Evolutionary conservation across 2,113 vertebrate genomes (phyloP).

Genomic region (Siphamia tubifer): DNA sequence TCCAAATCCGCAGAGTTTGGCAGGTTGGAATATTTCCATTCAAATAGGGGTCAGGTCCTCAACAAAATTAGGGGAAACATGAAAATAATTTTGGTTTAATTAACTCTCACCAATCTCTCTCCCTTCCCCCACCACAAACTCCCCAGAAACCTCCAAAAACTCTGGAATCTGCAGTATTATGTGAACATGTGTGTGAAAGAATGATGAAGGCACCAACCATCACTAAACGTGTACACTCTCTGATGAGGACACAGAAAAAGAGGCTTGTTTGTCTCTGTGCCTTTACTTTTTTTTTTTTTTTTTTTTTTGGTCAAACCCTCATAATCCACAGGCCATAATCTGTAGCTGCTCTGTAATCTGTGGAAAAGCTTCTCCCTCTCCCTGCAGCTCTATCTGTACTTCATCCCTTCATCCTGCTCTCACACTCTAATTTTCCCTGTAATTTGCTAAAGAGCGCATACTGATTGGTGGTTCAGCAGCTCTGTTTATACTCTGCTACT

Average conservation of each 20-base stretch:
- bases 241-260: conserved; percentile 10
- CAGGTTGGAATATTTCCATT: no score
- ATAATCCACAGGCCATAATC: conserved; percentile 74
- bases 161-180: no score
- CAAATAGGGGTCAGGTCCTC: no score
- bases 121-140: no score
- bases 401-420: conserved; percentile 70
- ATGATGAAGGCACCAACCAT: not conserved
- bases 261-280: conserved; percentile 37
- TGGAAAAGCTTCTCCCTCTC: conserved; percentile 65
- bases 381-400: conserved; percentile 53
- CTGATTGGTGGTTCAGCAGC: conserved; percentile 52
- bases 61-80: no score
- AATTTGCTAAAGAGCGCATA: conserved; percentile 70
- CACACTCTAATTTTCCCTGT: conserved; percentile 74
- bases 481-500: conserved; percentile 57
- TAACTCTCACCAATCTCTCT: no score
- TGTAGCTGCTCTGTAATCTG: conserved; percentile 73
- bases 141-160: not conserved
- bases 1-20: no score
- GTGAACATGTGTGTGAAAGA: not conserved
- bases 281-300: conserved; percentile 25
- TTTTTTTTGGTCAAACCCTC: conserved; percentile 60
- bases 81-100: no score
- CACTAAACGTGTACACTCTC: conserved; percentile 1